Conservation (phyloP, 1,140 invertebrate genomes). For the Drosophila melanogaster region Release_6_plus_ISO1_MT NT_033777.3:6097501-6098000, state of each 20-base stretch:
- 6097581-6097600: constrained; percentile 69
- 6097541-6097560: constrained; percentile 73
- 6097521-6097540: constrained; percentile 66
- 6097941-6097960: constrained; percentile 52
- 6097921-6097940: constrained; percentile 72
- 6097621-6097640: constrained; percentile 41
- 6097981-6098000: constrained; percentile 56
- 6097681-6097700: constrained; percentile 80
- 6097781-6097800: constrained; percentile 82
- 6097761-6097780: constrained; percentile 65
- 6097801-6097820: constrained; percentile 83
- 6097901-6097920: constrained; percentile 81
- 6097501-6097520: constrained; percentile 59
- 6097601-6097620: constrained; percentile 46
- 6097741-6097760: constrained; percentile 33
- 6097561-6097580: constrained; percentile 80
- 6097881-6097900: constrained; percentile 79
- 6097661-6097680: constrained; percentile 76
- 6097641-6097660: constrained; percentile 18
- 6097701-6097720: constrained; percentile 79
- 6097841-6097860: constrained; percentile 59
- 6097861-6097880: constrained; percentile 60
- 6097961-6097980: constrained; percentile 44
- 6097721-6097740: constrained; percentile 72
- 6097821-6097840: constrained; percentile 52